Evolutionary conservation across 2,888 invertebrate genomes (phyloP), one percentile per base, ranked within the genome.

Genomic region (Drosophila kanekoi): DNA sequence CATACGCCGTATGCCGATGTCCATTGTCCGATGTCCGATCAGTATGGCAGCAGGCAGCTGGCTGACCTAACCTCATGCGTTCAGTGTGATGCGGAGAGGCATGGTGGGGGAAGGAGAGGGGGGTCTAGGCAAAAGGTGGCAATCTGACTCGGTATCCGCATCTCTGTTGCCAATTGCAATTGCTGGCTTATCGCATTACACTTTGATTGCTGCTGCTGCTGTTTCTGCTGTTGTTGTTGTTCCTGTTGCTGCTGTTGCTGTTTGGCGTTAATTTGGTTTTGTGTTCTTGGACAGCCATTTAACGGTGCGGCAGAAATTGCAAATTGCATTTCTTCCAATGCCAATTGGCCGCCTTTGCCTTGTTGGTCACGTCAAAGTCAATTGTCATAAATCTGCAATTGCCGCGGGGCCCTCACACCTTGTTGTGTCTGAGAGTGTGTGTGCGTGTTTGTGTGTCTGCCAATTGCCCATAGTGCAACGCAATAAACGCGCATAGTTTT

Each of bases 211-310:
- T 79, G 79, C 43, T 71, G 72, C 1, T 73, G 65, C 0, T 63
- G 62, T 6, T 53, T 53, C 38, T 77, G 45, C 6, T 66, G 49
- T 10, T 63, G 63, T 28, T 66, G 66, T 20, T 77, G 60, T 9
- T 67, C 52, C 0, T 63, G 62, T 6, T 56, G 56, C 41, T 77
- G 47, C 9, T 66, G 49, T 10, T 63, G 72, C 20, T 63, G 48
- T 9, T 57, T 62, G 81, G 83, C 87, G 83, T 87, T 83, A 87
- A 83, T 83, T 83, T 83, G 87, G 85, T 87, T 87, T 87, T 79
- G 79, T 81, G 72, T 81, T 77, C 84, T 81, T 56, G 63, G 61
- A 62, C 68, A 62, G 72, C 77, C 83, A 88, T 85, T 85, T 85
- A 85, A 85, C 85, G 85, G 85, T 88, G 72, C 33, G 66, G 49